Evolutionary conservation across 2,113 vertebrate species (phyloP).

Genomic region (Halichoerus grypus): DNA sequence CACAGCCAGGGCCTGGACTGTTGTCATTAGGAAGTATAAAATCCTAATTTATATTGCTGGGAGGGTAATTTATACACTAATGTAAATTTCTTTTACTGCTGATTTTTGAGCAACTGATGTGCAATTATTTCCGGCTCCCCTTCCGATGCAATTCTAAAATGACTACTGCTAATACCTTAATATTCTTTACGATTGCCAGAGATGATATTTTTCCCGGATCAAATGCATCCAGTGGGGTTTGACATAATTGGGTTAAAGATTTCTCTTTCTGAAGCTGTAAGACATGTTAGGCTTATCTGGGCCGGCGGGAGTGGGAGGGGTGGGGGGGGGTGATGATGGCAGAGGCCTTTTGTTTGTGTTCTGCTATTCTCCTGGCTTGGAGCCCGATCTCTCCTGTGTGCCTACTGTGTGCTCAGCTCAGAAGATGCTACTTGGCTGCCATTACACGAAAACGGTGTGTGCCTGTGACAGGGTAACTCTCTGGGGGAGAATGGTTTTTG

Average conservation of each 20-base stretch:
- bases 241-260: slow-evolving; percentile 83
- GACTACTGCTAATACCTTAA: slow-evolving; percentile 76
- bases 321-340: not conserved
- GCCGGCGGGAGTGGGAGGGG: not conserved
- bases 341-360: slow-evolving; percentile 32
- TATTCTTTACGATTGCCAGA: slow-evolving; percentile 83
- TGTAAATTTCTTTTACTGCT: slow-evolving; percentile 77
- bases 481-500: not conserved
- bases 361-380: rapidly evolving
- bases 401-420: not conserved
- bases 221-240: slow-evolving; percentile 81
- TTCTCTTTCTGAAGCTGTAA: slow-evolving; percentile 65
- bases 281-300: slow-evolving; percentile 17
- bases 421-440: not conserved
- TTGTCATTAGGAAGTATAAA: slow-evolving; percentile 81
- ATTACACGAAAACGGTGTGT: not conserved
- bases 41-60: slow-evolving; percentile 82
- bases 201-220: slow-evolving; percentile 76
- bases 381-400: not conserved
- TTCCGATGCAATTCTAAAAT: slow-evolving; percentile 63
- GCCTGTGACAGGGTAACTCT: too few relatives aligned
- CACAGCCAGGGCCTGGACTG: slow-evolving; percentile 66
- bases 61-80: slow-evolving; percentile 81
- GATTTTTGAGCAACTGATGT: slow-evolving; percentile 78
- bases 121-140: slow-evolving; percentile 77